A percentile compares a stretch with the other conserved stretches of the same genome.
These are phyloP conservation scores for Heliconius congener DNA, from an alignment of 1,140 invertebrate genomes.

Conservation along the genomic window DNA sequence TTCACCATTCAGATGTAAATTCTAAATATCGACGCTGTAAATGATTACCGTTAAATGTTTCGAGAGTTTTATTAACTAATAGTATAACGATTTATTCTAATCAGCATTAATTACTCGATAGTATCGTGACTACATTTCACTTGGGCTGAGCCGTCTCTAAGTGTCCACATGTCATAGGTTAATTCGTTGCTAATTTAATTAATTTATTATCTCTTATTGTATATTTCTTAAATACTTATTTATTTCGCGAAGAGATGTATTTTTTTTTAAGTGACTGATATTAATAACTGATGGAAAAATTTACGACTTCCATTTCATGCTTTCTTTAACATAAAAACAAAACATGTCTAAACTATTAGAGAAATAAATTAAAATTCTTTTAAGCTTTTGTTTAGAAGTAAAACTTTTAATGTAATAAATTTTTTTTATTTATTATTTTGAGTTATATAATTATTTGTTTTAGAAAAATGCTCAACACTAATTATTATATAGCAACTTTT, in stretches of 20 bases:
- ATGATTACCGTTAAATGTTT: constrained; percentile 2
- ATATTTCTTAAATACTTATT: background rate
- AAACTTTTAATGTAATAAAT: background rate
- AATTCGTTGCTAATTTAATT: constrained; percentile 42
- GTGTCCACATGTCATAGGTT: constrained; percentile 36
- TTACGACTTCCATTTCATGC: too few relatives aligned
- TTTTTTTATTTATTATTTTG: too few relatives aligned
- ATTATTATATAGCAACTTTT: too few relatives aligned
- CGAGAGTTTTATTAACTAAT: constrained; percentile 12
- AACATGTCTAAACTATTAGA: too few relatives aligned
- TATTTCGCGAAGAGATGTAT: background rate
- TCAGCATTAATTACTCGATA: constrained; percentile 27
- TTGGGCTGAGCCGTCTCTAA: constrained; percentile 15
- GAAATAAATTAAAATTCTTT: background rate
- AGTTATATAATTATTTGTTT: too few relatives aligned
- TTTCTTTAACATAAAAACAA: too few relatives aligned
- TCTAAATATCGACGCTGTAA: background rate
- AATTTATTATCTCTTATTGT: constrained; percentile 30
- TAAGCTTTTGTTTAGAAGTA: background rate
- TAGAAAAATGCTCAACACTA: too few relatives aligned
- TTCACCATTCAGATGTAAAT: background rate
- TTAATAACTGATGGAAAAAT: background rate
- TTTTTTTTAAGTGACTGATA: background rate
- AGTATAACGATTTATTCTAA: constrained; percentile 7
- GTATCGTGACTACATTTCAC: constrained; percentile 34